These are phyloP conservation scores for Poecile montanus DNA, from an alignment of 2,797 vertebrate genomes.

Conservation along the genomic window DNA sequence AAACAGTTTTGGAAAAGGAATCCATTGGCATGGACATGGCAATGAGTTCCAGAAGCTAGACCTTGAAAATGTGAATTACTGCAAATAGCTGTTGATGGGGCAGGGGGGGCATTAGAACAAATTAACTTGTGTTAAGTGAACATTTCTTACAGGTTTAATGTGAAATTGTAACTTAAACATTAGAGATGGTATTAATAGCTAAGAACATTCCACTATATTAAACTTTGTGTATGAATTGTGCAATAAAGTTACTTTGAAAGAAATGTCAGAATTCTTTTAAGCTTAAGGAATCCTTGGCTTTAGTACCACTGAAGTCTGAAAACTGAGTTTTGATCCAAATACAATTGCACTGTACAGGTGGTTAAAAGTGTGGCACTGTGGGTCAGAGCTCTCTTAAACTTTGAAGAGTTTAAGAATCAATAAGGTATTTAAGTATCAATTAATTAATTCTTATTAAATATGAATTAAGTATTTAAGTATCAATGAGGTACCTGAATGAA, in stretches of 20 bases:
- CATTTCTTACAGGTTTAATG: constrained; percentile 53
- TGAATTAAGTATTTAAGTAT: background rate
- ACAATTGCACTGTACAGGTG: background rate
- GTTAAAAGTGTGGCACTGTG: background rate
- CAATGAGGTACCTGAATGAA: background rate
- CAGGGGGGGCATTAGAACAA: constrained; percentile 20
- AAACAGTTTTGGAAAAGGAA: background rate
- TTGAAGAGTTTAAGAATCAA: background rate
- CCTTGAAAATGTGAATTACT: constrained; percentile 39
- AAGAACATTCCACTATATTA: constrained; percentile 39
- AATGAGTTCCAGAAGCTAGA: background rate
- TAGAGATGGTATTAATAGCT: constrained; percentile 39
- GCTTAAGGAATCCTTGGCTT: background rate
- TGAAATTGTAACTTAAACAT: constrained; percentile 50
- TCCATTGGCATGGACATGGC: background rate
- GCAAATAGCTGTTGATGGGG: background rate
- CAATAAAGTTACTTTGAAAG: constrained; percentile 75
- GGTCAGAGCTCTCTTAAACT: background rate
- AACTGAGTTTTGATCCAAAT: background rate
- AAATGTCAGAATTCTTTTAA: constrained; percentile 6
- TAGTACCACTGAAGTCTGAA: background rate
- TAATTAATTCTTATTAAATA: too few species aligned
- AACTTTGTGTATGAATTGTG: constrained; percentile 65
- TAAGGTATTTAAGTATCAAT: background rate
- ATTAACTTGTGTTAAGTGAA: constrained; percentile 10